A percentile compares a stretch with the other conserved stretches of the same genome.
These are phyloP conservation scores for Operophtera brumata DNA, from an alignment of 2,888 invertebrate species.

Conservation along the genomic window DNA sequence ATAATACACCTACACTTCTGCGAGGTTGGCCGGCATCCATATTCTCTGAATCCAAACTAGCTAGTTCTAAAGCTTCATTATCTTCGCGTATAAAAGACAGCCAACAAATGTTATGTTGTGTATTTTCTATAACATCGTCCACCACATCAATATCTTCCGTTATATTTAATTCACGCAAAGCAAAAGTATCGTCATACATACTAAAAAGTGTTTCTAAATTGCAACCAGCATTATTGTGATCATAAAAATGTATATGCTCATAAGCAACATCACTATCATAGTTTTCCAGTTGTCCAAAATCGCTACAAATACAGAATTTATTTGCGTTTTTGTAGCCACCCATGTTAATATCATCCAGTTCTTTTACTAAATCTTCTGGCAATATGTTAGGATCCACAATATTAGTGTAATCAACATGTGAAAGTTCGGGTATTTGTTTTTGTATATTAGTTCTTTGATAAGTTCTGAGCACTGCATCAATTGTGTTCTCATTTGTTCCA, in stretches of 20 bases:
- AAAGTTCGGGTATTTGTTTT: slow-evolving; percentile 16
- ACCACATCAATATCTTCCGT: slow-evolving; percentile 4
- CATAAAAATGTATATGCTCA: slow-evolving; percentile 64
- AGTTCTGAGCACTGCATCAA: slow-evolving; percentile 42
- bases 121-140: background rate
- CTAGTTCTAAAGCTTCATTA: slow-evolving; percentile 1
- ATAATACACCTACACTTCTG: slow-evolving; percentile 18
- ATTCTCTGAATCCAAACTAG: background rate
- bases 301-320: slow-evolving; percentile 58
- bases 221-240: slow-evolving; percentile 38
- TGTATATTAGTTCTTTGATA: slow-evolving; percentile 43
- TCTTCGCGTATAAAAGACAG: slow-evolving; percentile 1
- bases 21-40: slow-evolving; percentile 4
- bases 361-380: slow-evolving; percentile 15
- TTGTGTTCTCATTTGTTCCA: slow-evolving; percentile 36
- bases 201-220: slow-evolving; percentile 49
- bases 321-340: slow-evolving; percentile 3
- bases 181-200: slow-evolving; percentile 49
- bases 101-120: slow-evolving; percentile 17
- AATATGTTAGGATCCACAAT: slow-evolving; percentile 7
- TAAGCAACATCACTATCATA: slow-evolving; percentile 47
- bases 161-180: slow-evolving; percentile 11
- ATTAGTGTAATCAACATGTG: background rate
- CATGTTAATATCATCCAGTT: slow-evolving; percentile 6
- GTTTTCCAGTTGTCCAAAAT: slow-evolving; percentile 58